A percentile compares a stretch with the other conserved stretches of the same genome.
Conservation (phyloP, 2,888 invertebrate species). For the Lasius fuliginosus region DNA sequence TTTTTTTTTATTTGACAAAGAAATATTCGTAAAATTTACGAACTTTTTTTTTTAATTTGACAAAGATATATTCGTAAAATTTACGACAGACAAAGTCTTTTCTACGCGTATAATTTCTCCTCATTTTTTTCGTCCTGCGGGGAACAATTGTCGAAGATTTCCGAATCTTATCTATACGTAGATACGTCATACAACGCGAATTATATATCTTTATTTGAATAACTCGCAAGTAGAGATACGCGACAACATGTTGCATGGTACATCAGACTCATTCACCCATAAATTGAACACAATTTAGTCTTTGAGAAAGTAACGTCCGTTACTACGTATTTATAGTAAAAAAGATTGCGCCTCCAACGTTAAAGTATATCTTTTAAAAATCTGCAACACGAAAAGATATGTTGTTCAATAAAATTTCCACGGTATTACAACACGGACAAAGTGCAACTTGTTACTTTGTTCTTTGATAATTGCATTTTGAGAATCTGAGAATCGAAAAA, state of each 20-base stretch:
- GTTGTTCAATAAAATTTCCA: background rate
- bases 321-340: background rate
- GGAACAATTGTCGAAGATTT: slow-evolving; percentile 15
- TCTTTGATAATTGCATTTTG: background rate
- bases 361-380: background rate
- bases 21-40: background rate
- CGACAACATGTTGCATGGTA: slow-evolving; percentile 18
- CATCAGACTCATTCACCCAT: slow-evolving; percentile 63
- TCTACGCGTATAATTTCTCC: background rate
- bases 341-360: slow-evolving; percentile 3
- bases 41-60: background rate
- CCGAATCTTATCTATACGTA: slow-evolving; percentile 5
- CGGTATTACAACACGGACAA: slow-evolving; percentile 1
- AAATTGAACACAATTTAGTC: slow-evolving; percentile 72
- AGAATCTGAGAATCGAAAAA: background rate
- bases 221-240: slow-evolving; percentile 24
- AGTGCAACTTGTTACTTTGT: background rate
- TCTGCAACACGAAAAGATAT: background rate
- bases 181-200: slow-evolving; percentile 8
- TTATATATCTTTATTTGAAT: background rate
- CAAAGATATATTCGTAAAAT: background rate
- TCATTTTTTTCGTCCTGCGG: background rate
- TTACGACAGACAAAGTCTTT: background rate
- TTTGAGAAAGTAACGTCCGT: slow-evolving; percentile 39
- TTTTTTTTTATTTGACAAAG: background rate